Base-by-base conservation (phyloP, 23 tunicate species). In the Halocynthia roretzi region DNA sequence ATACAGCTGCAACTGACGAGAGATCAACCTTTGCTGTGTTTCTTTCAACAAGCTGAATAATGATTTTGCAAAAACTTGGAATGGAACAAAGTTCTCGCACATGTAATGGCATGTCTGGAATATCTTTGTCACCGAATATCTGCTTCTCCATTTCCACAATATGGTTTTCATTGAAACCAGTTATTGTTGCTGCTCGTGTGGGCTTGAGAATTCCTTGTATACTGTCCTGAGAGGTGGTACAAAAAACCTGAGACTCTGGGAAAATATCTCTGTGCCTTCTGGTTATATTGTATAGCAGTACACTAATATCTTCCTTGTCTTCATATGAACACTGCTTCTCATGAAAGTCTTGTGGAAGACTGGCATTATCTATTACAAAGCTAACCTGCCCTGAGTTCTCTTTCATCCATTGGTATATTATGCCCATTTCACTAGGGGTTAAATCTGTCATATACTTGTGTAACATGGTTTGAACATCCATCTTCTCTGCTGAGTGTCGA, bases 311-410 rank as follows among this genome's bases (percentile, higher is more conserved):
- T 65, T 8, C 70, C 19, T 65, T 48, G 31, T 11, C 31, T 65
- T 65, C 17, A 65, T 65, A 65, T 10, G 19, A 15, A 65, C 22
- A 10, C 22, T 65, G 9, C 19, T 65, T 40, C 17, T 9, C 48
- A 9, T 65, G 22, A 6, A 65, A 65, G 10, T 65, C 70, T 20
- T 5, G 0, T 11, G 70, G 19, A 20, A 65, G 31, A 15, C 10
- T 9, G 70, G 31, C 22, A 65, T 65, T 65, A 48, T 65, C 70
- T 20, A 65, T 48, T 10, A 15, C 19, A 15, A 65, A 65, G 10
- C 22, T 48, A 65, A 65, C 70, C 5, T 65, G 70, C 10, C 31
- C 19, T 20, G 70, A 65, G 70, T 65, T 65, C 22, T 65, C 19
- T 9, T 10, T 65, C 19, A 65, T 65, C 70, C 70, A 65, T 10